Evolutionary conservation across 2,888 invertebrate species (phyloP).

Genomic region (Andrena dorsata): DNA sequence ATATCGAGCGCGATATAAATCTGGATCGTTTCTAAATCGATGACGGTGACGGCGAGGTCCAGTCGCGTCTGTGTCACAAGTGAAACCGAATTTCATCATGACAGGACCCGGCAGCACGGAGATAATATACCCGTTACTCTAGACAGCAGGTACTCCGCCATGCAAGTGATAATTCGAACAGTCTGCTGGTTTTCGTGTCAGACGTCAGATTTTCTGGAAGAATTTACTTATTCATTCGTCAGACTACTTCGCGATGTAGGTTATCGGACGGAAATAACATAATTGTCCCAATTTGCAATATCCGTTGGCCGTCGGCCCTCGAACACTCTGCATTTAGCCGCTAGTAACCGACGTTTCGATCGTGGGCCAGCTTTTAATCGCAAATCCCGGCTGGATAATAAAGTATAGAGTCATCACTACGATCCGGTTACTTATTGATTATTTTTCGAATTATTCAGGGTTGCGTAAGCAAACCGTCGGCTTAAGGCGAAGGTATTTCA

Average conservation of each 20-base stretch:
- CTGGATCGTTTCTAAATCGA: slow-evolving; percentile 67
- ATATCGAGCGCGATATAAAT: slow-evolving; percentile 59
- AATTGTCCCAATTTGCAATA: slow-evolving; percentile 79
- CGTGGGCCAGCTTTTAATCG: slow-evolving; percentile 15
- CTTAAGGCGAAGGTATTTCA: no score
- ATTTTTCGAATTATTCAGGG: not conserved
- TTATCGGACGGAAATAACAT: slow-evolving; percentile 82
- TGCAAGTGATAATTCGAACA: slow-evolving; percentile 82
- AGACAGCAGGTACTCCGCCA: slow-evolving; percentile 82
- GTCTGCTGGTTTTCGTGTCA: slow-evolving; percentile 83
- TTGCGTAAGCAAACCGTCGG: not conserved
- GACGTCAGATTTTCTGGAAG: slow-evolving; percentile 82
- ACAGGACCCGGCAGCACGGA: slow-evolving; percentile 18
- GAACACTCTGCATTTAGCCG: slow-evolving; percentile 42
- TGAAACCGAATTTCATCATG: slow-evolving; percentile 69
- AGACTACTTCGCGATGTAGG: slow-evolving; percentile 80
- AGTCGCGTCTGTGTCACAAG: slow-evolving; percentile 65
- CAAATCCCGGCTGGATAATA: slow-evolving; percentile 8
- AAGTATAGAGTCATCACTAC: not conserved
- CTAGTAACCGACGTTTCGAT: slow-evolving; percentile 40
- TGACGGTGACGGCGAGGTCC: slow-evolving; percentile 42
- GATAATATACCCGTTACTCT: slow-evolving; percentile 67
- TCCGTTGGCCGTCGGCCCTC: slow-evolving; percentile 62
- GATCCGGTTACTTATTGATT: not conserved
- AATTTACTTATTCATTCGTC: slow-evolving; percentile 82